Evolutionary conservation across 2,797 vertebrate species (phyloP).

Genomic region (Labeo calbasu): DNA sequence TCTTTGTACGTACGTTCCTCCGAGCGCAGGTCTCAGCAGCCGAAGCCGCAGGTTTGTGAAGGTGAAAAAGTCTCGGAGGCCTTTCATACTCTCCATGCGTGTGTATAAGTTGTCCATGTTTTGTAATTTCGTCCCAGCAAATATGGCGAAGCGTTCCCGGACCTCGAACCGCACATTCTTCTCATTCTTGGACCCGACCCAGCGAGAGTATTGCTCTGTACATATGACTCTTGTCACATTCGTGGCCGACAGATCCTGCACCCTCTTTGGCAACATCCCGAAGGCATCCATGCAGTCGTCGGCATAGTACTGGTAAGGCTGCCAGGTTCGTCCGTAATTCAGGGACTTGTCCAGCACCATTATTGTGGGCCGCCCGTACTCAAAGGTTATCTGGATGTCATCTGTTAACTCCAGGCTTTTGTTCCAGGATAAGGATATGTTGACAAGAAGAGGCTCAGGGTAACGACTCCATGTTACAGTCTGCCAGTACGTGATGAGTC

Average conservation of each 20-base stretch:
- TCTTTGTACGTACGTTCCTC: constrained; percentile 92
- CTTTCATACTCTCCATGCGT: constrained; percentile 94
- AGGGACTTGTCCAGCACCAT: constrained; percentile 97
- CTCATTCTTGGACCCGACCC: constrained; percentile 89
- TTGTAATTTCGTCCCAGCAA: constrained; percentile 90
- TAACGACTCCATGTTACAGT: constrained; percentile 93
- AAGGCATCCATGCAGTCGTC: constrained; percentile 94
- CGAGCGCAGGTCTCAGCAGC: constrained; percentile 90
- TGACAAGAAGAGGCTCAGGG: constrained; percentile 91
- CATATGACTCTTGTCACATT: constrained; percentile 94
- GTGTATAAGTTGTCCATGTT: constrained; percentile 94
- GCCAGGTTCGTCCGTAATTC: constrained; percentile 92
- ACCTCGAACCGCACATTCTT: constrained; percentile 95
- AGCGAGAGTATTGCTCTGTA: constrained; percentile 94
- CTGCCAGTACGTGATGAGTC: constrained; percentile 96
- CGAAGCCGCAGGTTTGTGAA: constrained; percentile 93
- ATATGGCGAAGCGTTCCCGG: constrained; percentile 90
- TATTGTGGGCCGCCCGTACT: constrained; percentile 92
- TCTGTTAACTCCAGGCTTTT: constrained; percentile 96
- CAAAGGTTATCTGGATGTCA: constrained; percentile 92
- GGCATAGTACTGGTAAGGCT: constrained; percentile 95
- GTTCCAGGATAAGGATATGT: constrained; percentile 95
- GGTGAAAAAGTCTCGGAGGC: constrained; percentile 95
- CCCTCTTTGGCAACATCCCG: constrained; percentile 90
- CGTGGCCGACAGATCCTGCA: constrained; percentile 87